Evolutionary conservation across 1,140 invertebrate species (phyloP).

Genomic region (Drosophila guanche): DNA sequence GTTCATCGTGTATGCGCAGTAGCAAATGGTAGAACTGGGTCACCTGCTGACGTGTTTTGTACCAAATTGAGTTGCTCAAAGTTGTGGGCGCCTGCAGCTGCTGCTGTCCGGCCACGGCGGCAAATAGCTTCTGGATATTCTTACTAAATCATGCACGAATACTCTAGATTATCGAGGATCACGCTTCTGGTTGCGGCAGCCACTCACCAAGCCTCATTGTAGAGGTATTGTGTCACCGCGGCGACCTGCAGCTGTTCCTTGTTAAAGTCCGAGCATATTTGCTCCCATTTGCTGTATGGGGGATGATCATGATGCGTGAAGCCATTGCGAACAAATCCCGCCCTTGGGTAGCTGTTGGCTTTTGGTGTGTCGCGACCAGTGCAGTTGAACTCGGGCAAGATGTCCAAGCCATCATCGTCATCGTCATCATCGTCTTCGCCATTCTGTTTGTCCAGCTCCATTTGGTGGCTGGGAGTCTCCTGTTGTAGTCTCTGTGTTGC

Average conservation of each 20-base stretch:
- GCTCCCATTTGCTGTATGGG: slow-evolving; percentile 44
- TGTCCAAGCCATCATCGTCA: slow-evolving; percentile 21
- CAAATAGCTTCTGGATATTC: slow-evolving; percentile 67
- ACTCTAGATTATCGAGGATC: not conserved
- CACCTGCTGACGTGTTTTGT: slow-evolving; percentile 50
- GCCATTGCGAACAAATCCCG: slow-evolving; percentile 61
- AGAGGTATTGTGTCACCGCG: slow-evolving; percentile 42
- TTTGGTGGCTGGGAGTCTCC: not conserved
- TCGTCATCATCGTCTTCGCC: slow-evolving; percentile 11
- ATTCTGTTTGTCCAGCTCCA: slow-evolving; percentile 7
- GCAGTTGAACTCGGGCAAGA: slow-evolving; percentile 71
- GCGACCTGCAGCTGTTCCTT: slow-evolving; percentile 33
- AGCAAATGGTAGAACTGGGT: slow-evolving; percentile 71
- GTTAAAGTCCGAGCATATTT: slow-evolving; percentile 57
- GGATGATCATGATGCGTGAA: slow-evolving; percentile 26
- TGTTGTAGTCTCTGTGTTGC: slow-evolving; percentile 52
- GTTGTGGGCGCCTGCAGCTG: slow-evolving; percentile 31
- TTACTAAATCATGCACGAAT: slow-evolving; percentile 41
- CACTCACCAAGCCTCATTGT: slow-evolving; percentile 66
- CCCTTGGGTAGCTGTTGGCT: slow-evolving; percentile 30
- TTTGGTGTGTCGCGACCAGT: slow-evolving; percentile 59
- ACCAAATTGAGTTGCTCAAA: slow-evolving; percentile 33
- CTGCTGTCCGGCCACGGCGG: slow-evolving; percentile 43
- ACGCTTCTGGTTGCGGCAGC: not conserved
- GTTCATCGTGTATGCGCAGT: slow-evolving; percentile 32